Percentiles rank a stretch among this genome's conserved stretches.
phyloP scores from a whole-genome alignment of 2,113 vertebrate species.

The Antechinus stuartii region DNA sequence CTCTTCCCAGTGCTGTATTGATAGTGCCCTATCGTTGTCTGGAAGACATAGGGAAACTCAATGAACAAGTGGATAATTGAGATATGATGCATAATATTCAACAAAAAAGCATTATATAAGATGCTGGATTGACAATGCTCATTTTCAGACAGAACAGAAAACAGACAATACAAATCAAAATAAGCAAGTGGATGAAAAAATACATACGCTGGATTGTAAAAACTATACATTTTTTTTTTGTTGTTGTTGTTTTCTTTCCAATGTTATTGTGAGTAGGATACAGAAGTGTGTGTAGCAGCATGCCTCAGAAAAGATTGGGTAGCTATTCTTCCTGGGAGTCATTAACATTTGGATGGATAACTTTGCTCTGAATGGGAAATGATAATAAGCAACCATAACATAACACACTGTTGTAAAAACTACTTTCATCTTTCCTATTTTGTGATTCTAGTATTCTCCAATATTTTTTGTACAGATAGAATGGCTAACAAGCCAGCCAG shows the following conservation, averaged over 20 bases:
- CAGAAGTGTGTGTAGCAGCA: neutral
- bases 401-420: neutral
- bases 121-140: neutral
- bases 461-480: neutral
- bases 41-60: neutral
- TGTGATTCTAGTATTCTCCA: neutral
- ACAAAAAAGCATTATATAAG: neutral
- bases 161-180: neutral
- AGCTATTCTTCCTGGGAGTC: neutral
- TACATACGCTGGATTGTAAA: neutral
- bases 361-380: neutral
- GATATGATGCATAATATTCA: neutral
- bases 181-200: neutral
- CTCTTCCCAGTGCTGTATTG: neutral
- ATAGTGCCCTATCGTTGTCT: neutral
- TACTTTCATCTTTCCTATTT: neutral
- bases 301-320: neutral
- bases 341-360: neutral
- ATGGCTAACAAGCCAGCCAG: neutral
- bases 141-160: neutral
- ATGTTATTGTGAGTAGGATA: neutral
- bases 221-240: neutral
- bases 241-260: neutral
- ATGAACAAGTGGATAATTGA: neutral
- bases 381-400: neutral